phyloP scores from a whole-genome alignment of 35 echinoderm and acorn worm species.

The Ophiothrix spiculata region DNA sequence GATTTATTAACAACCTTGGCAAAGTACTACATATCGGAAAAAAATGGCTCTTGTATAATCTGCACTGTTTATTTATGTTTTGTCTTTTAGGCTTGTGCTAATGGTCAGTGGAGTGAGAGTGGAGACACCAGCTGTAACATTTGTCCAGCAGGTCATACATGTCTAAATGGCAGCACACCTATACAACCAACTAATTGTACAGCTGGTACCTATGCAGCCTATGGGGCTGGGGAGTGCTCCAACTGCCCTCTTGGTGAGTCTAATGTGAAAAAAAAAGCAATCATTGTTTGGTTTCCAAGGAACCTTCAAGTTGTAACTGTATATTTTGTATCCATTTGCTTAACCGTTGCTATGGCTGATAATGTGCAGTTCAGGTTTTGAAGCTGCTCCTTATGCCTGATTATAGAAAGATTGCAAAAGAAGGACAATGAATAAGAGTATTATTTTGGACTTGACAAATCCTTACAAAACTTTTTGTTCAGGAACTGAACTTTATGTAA shows the following conservation, averaged over 20 bases:
- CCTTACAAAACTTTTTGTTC: too few relatives aligned
- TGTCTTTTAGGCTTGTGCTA: conserved; percentile 52
- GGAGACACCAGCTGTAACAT: conserved; percentile 50
- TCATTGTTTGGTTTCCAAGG: not conserved
- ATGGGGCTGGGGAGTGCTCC: conserved; percentile 68
- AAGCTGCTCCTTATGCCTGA: too few relatives aligned
- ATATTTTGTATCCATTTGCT: not conserved
- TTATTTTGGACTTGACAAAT: too few relatives aligned
- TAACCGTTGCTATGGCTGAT: not conserved
- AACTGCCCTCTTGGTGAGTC: conserved; percentile 69
- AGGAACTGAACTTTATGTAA: too few relatives aligned
- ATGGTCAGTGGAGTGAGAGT: conserved; percentile 60
- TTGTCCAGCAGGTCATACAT: conserved; percentile 78
- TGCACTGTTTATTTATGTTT: too few relatives aligned
- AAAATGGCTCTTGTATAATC: too few relatives aligned
- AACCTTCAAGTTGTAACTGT: not conserved
- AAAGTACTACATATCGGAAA: too few relatives aligned
- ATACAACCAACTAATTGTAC: conserved; percentile 61
- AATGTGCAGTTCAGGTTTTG: too few relatives aligned
- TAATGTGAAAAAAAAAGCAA: not conserved
- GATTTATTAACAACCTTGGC: too few relatives aligned
- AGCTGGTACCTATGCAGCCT: conserved; percentile 59
- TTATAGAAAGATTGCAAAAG: too few relatives aligned
- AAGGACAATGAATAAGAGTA: too few relatives aligned
- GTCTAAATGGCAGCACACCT: conserved; percentile 50